A percentile compares a stretch with the other conserved stretches of the same genome.
phyloP scores from a whole-genome alignment of 2,888 invertebrate genomes.

The Metalampra italica region DNA sequence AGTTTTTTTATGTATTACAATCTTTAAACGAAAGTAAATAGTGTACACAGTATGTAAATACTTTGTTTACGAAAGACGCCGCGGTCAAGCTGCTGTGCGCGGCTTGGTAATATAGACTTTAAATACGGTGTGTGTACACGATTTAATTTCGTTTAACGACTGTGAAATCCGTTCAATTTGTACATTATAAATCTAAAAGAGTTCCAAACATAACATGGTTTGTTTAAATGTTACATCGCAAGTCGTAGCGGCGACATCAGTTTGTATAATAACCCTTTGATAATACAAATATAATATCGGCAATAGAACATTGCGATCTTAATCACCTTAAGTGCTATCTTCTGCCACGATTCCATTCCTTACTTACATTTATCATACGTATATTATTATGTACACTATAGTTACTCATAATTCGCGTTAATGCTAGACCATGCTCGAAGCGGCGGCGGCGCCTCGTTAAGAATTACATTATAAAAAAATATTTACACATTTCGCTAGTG shows the following conservation, averaged over 20 bases:
- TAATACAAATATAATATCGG: slow-evolving; percentile 26
- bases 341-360: slow-evolving; percentile 30
- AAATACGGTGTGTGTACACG: no score
- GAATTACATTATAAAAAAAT: slow-evolving; percentile 43
- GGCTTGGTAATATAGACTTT: no score
- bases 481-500: slow-evolving; percentile 54
- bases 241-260: no score
- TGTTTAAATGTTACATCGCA: slow-evolving; percentile 1
- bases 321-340: slow-evolving; percentile 36
- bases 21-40: no score
- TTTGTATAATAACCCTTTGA: no score
- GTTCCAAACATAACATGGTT: not conserved
- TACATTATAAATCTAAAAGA: no score
- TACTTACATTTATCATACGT: slow-evolving; percentile 30
- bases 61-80: no score
- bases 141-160: no score
- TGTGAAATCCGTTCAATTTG: no score
- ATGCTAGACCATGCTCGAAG: slow-evolving; percentile 42
- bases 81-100: no score
- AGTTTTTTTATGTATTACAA: no score
- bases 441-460: slow-evolving; percentile 34
- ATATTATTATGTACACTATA: slow-evolving; percentile 44
- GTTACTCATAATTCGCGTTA: slow-evolving; percentile 31
- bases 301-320: slow-evolving; percentile 30
- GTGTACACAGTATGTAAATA: no score